phyloP scores from a whole-genome alignment of 2,113 vertebrate genomes.

The Orycteropus afer region DNA sequence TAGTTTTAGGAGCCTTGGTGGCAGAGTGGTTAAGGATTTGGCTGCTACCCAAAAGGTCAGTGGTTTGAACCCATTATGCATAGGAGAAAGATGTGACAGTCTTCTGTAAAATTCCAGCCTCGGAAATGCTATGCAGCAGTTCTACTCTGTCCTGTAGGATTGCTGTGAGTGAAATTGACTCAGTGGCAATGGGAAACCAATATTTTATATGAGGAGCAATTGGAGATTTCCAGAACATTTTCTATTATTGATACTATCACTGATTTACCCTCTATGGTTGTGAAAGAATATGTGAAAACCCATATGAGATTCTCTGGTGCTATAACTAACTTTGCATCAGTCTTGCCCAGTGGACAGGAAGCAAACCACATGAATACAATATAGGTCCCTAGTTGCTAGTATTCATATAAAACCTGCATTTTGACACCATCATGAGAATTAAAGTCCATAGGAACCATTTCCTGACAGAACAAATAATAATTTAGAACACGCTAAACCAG shows the following conservation, averaged over 20 bases:
- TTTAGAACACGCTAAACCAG: conserved; percentile 9
- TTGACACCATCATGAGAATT: not conserved
- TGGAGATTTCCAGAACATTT: not conserved
- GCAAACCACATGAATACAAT: not conserved
- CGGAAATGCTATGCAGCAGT: too few relatives aligned
- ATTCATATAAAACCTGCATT: not conserved
- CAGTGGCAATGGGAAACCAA: too few relatives aligned
- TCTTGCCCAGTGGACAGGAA: not conserved
- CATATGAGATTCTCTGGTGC: not conserved
- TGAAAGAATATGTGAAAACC: not conserved
- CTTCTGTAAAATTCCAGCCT: too few relatives aligned
- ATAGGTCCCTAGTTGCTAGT: not conserved
- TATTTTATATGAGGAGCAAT: not conserved
- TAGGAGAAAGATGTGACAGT: too few relatives aligned
- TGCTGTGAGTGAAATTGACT: too few relatives aligned
- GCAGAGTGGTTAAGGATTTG: too few relatives aligned
- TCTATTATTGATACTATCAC: not conserved
- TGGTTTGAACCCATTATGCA: too few relatives aligned
- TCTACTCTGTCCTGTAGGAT: too few relatives aligned
- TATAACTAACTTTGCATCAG: not conserved
- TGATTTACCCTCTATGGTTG: not conserved
- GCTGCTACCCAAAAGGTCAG: too few relatives aligned
- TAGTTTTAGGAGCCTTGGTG: too few relatives aligned
- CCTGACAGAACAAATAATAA: not conserved
- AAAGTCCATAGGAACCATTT: not conserved